These are phyloP conservation scores for mouse (Mus musculus) DNA, from an alignment of 2,113 vertebrate species.

Conservation along the genomic window GRCm39 chr6:98563001-98563500, in stretches of 20 bases:
- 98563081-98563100: conserved; percentile 64
- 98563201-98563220: conserved; percentile 80
- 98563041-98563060: conserved; percentile 60
- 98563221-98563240: conserved; percentile 79
- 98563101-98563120: conserved; percentile 53
- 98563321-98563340: conserved; percentile 85
- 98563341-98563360: conserved; percentile 89
- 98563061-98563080: conserved; percentile 63
- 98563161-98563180: conserved; percentile 64
- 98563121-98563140: conserved; percentile 21
- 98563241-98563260: conserved; percentile 78
- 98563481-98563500: conserved; percentile 95
- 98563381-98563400: conserved; percentile 94
- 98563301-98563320: conserved; percentile 89
- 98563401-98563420: conserved; percentile 93
- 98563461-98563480: conserved; percentile 95
- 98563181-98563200: conserved; percentile 57
- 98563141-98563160: conserved; percentile 29
- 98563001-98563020: conserved; percentile 46
- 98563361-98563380: conserved; percentile 89
- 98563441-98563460: conserved; percentile 97
- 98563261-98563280: conserved; percentile 86
- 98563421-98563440: conserved; percentile 97
- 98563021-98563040: conserved; percentile 62
- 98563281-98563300: conserved; percentile 85